Evolutionary conservation across 2,888 invertebrate genomes (phyloP), one percentile per base, ranked within the genome.

Genomic region (Osmoderma eremita): DNA sequence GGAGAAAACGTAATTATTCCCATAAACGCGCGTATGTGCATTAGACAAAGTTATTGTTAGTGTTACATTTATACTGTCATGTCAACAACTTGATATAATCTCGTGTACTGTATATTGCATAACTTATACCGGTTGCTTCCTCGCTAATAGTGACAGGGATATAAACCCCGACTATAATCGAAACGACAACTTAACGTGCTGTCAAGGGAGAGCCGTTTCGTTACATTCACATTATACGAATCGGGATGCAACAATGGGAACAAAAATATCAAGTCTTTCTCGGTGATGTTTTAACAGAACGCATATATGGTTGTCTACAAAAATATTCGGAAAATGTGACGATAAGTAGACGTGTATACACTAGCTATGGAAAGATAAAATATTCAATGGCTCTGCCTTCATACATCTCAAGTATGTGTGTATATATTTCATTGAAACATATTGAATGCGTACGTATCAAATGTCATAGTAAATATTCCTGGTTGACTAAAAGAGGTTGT

Each of bases 121-220:
- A 45, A 45, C 45, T 45, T 45, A 45, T 18, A 45, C 45, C 42
- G 42, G 42, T 45, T 17, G 17, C 45, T 15, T 45, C 18, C 45
- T 45, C 30, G 30, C 13, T 45, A 45, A 45, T 45, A 45, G 45
- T 18, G 17, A 15, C 45, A 45, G 45, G 18, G 10, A 17, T 15
- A 45, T n/a, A 45, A 10, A 45, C 18, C 17, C 17, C 4, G n/a
- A 10, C 10, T 17, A 45, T 18, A 45, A 15, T 18, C 8, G 15
- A 45, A 10, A 45, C 45, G 17, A 45, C 18, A 45, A 45, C 45
- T n/a, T 17, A 45, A 45, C 15, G 1, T 45, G 45, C 18, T 18
- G 18, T 4, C 45, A 10, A 5, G 45, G 17, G 8, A 45, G 45
- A 1, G n/a, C 5, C 0, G 10, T n/a, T 15, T 13, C 17, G 18